Evolutionary conservation across 2,888 invertebrate species (phyloP).

Genomic region (Cryptocephalus primarius): DNA sequence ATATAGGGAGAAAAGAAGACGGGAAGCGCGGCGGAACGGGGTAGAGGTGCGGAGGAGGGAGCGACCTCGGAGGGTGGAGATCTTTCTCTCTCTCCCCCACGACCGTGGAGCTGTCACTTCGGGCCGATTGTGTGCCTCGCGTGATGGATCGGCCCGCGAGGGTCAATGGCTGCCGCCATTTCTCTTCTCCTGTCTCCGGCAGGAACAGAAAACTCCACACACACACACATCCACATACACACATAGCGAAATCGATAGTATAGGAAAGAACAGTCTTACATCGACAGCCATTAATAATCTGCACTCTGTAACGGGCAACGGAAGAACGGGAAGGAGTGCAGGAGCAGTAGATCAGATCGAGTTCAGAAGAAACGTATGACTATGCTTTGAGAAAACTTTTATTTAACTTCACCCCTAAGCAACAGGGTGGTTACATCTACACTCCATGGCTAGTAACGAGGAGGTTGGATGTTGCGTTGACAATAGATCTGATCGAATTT

Average conservation of each 20-base stretch:
- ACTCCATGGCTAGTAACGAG: no score
- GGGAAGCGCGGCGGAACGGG: not conserved
- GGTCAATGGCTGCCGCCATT: slow-evolving; percentile 52
- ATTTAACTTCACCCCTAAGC: no score
- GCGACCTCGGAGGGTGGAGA: no score
- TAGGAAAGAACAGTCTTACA: slow-evolving; percentile 9
- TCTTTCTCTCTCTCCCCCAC: no score
- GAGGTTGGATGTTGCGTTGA: no score
- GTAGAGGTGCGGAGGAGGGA: not conserved
- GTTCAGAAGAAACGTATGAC: no score
- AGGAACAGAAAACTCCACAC: slow-evolving; percentile 26
- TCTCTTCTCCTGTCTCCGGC: slow-evolving; percentile 48
- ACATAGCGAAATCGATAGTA: slow-evolving; percentile 27
- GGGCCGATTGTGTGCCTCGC: slow-evolving; percentile 23
- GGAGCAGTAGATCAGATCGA: no score
- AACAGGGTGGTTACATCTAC: no score
- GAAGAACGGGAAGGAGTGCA: no score
- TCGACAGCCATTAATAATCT: slow-evolving; percentile 22
- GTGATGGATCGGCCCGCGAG: slow-evolving; percentile 47
- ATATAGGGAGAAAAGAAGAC: not conserved
- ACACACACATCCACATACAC: no score
- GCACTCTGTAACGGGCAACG: slow-evolving; percentile 1
- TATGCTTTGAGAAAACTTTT: no score
- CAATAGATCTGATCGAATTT: no score
- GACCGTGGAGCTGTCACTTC: slow-evolving; percentile 14